Conservation (phyloP, 2,113 vertebrate genomes). For the Blennius ocellaris region DNA sequence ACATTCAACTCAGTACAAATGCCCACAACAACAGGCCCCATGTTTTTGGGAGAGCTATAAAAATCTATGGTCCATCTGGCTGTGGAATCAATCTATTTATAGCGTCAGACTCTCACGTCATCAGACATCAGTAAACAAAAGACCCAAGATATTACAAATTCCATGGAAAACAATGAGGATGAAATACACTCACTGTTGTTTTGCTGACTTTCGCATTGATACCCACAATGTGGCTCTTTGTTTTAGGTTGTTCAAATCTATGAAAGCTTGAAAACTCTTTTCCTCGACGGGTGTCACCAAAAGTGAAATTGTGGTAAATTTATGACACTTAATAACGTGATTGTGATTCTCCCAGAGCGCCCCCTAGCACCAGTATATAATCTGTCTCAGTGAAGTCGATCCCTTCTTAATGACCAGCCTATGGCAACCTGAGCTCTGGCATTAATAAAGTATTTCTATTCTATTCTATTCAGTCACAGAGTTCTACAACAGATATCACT, state of each 20-base stretch:
- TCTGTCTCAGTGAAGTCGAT: conserved; percentile 35
- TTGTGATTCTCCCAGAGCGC: too few relatives aligned
- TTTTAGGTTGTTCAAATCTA: conserved; percentile 4
- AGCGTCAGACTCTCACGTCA: conserved; percentile 27
- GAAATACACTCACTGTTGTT: background rate
- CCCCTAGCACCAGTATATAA: conserved; percentile 36
- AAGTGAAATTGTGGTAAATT: conserved; percentile 20
- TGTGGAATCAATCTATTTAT: conserved; percentile 33
- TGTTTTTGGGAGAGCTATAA: conserved; percentile 18
- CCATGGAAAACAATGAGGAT: background rate
- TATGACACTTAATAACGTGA: conserved; percentile 34
- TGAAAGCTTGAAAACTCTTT: background rate
- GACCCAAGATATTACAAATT: conserved; percentile 12
- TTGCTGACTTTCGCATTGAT: conserved; percentile 1
- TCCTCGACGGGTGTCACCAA: background rate
- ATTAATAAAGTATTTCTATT: conserved; percentile 10
- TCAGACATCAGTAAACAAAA: background rate
- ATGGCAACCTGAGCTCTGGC: conserved; percentile 41
- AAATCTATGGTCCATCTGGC: conserved; percentile 28
- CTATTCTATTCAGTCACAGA: conserved; percentile 7
- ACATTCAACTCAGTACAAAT: background rate
- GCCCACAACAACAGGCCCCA: background rate
- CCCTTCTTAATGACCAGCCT: conserved; percentile 49
- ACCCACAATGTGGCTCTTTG: background rate
- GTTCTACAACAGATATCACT: conserved; percentile 19